phyloP scores from a whole-genome alignment of 2,113 vertebrate species.

The Pelmatolapia mariae region DNA sequence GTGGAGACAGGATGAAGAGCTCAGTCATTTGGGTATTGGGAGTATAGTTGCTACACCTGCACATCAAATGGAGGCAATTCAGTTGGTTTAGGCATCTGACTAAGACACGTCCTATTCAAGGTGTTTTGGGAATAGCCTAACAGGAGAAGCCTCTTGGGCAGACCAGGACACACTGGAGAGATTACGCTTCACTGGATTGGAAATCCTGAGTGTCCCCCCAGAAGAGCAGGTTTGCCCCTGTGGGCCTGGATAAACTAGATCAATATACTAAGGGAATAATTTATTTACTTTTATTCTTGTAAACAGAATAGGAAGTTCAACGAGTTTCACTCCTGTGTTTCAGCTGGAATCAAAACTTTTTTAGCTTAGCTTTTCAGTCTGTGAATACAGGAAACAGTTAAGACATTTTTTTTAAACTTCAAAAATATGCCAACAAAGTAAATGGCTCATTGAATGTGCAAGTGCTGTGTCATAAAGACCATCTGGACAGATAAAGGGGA shows the following conservation, averaged over 20 bases:
- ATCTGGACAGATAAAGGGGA: not conserved
- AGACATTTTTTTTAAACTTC: not conserved
- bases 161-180: not conserved
- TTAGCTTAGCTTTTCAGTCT: not conserved
- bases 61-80: not conserved
- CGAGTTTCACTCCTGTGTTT: not conserved
- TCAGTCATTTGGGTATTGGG: not conserved
- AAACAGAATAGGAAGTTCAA: not conserved
- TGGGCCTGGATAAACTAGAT: not conserved
- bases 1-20: not conserved
- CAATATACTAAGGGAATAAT: not conserved
- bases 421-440: not conserved
- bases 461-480: not conserved
- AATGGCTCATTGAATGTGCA: not conserved
- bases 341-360: not conserved
- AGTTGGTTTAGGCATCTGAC: not conserved
- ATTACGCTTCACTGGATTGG: not conserved
- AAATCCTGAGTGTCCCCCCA: not conserved
- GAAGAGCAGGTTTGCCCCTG: not conserved
- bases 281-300: not conserved
- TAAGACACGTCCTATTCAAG: not conserved
- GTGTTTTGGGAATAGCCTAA: not conserved
- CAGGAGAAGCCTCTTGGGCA: not conserved
- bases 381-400: not conserved
- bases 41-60: not conserved